Conservation (phyloP, 2,888 invertebrate species). For the Sepiola atlantica region DNA sequence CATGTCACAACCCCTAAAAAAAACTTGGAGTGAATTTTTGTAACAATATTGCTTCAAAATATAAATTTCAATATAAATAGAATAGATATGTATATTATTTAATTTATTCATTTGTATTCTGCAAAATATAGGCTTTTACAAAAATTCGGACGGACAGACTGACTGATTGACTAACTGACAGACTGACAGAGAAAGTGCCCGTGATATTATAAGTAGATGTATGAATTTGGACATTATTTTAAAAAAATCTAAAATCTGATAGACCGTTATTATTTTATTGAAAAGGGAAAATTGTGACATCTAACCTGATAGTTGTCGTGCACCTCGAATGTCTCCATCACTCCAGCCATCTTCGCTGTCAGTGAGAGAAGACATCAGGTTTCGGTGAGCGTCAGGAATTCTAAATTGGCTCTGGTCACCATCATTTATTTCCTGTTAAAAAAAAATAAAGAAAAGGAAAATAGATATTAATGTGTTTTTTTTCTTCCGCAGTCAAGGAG, state of each 20-base stretch:
- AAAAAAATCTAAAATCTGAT: not conserved
- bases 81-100: too few relatives aligned
- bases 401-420: conserved; percentile 19
- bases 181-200: too few relatives aligned
- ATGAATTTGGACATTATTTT: too few relatives aligned
- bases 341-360: conserved; percentile 32
- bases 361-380: conserved; percentile 5
- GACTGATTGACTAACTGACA: too few relatives aligned
- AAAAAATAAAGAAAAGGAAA: not conserved
- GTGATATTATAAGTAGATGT: too few relatives aligned
- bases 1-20: too few relatives aligned
- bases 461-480: not conserved
- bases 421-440: not conserved
- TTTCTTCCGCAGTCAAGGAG: not conserved
- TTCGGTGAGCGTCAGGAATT: conserved; percentile 32
- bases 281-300: not conserved
- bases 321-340: not conserved
- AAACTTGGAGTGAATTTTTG: too few relatives aligned
- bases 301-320: conserved; percentile 19
- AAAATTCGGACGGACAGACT: too few relatives aligned
- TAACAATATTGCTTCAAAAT: too few relatives aligned
- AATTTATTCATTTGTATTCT: too few relatives aligned
- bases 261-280: not conserved
- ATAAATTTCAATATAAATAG: too few relatives aligned
- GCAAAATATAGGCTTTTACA: too few relatives aligned